Conservation (phyloP, 2,113 vertebrate species). For the Phalacrocorax brasilianus region DNA sequence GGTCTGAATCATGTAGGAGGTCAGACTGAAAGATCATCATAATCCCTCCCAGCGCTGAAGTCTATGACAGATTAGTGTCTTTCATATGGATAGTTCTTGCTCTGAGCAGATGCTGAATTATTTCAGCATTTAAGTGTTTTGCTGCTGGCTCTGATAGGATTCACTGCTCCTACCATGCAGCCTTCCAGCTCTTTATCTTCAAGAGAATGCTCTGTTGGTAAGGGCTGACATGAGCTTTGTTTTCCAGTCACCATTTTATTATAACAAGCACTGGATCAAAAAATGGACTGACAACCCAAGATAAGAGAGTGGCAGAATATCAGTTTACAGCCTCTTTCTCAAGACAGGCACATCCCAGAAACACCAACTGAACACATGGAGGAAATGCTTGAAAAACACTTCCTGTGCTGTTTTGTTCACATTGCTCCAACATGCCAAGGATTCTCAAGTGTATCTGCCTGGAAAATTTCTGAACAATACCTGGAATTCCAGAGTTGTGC, state of each 20-base stretch:
- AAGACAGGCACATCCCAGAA: background rate
- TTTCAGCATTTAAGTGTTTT: constrained; percentile 28
- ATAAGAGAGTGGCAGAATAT: background rate
- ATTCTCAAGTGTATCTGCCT: background rate
- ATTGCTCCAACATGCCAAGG: background rate
- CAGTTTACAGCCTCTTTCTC: background rate
- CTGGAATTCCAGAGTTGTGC: background rate
- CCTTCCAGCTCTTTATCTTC: constrained; percentile 8
- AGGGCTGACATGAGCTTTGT: background rate
- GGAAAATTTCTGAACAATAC: background rate
- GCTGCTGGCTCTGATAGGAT: constrained; percentile 1
- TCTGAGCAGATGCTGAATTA: constrained; percentile 23
- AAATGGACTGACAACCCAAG: background rate
- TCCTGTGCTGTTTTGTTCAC: background rate
- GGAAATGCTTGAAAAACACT: background rate
- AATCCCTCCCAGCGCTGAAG: background rate
- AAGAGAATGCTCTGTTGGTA: background rate
- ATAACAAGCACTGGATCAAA: background rate
- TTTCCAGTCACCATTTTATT: background rate
- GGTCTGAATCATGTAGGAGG: background rate
- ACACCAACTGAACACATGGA: background rate
- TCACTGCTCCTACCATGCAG: background rate
- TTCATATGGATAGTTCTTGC: background rate
- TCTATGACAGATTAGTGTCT: background rate
- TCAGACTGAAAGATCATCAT: background rate